A percentile compares a stretch with the other conserved stretches of the same genome.
phyloP scores from a whole-genome alignment of 2,888 invertebrate genomes.

The Mallateleia sp. region DNA sequence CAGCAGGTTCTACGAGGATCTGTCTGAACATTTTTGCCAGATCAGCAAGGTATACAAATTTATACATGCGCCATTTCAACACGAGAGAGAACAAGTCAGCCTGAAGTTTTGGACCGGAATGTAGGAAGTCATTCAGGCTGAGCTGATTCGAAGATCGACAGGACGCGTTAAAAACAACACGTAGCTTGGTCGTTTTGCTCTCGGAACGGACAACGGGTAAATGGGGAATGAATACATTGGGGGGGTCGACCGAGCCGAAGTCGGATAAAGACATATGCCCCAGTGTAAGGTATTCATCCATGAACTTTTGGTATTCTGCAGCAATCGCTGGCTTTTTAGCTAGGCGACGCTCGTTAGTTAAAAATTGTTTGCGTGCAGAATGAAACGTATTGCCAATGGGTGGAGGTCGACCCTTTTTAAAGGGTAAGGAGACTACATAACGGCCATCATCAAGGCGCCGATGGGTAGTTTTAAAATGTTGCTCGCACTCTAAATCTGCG shows the following conservation, averaged over 20 bases:
- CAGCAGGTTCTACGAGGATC: not conserved
- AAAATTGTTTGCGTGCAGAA: not conserved
- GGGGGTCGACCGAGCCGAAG: too few species aligned
- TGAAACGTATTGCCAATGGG: conserved; percentile 12
- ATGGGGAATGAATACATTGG: not conserved
- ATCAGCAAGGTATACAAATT: not conserved
- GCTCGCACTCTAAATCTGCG: not conserved
- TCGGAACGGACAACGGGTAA: not conserved
- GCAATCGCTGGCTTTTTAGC: too few species aligned
- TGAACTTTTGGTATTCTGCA: not conserved
- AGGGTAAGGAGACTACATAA: conserved; percentile 18
- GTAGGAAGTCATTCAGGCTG: not conserved
- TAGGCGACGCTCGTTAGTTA: not conserved
- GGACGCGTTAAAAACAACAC: not conserved
- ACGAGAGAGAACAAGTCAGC: not conserved
- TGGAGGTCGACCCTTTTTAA: not conserved
- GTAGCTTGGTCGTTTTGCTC: not conserved
- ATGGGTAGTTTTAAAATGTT: not conserved
- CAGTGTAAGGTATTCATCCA: not conserved
- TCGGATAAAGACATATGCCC: too few species aligned
- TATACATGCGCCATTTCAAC: not conserved
- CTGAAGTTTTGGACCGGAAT: not conserved
- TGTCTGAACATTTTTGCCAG: not conserved
- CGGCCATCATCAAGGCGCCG: not conserved
- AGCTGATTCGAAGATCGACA: not conserved